These are phyloP conservation scores for Trachelus iudaicus DNA, from an alignment of 2,888 invertebrate species.

Conservation along the genomic window DNA sequence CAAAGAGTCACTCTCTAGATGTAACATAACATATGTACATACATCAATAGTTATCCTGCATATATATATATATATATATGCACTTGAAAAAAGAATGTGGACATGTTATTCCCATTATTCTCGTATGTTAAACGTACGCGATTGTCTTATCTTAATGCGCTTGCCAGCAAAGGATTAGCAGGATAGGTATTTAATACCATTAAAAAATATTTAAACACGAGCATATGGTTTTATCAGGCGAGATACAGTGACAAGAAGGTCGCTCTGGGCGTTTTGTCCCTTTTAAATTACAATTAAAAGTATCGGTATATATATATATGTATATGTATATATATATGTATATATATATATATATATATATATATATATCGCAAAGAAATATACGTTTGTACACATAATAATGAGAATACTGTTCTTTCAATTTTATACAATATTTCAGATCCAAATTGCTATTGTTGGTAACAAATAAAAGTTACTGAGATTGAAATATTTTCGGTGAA, in stretches of 20 bases:
- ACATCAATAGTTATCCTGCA: not conserved
- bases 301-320: not conserved
- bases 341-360: no score
- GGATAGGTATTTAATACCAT: not conserved
- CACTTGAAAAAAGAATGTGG: not conserved
- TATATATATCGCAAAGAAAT: no score
- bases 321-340: no score
- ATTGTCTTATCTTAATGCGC: conserved; percentile 14
- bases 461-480: conserved; percentile 6
- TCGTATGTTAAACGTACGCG: not conserved
- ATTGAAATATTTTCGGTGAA: not conserved
- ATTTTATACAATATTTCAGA: not conserved
- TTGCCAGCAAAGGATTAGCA: conserved; percentile 10
- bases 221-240: conserved; percentile 14
- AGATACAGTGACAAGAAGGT: not conserved
- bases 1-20: not conserved
- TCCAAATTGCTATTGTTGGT: not conserved
- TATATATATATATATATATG: not conserved
- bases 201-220: conserved; percentile 10
- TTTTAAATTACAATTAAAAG: conserved; percentile 2
- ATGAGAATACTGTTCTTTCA: not conserved
- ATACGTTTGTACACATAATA: not conserved
- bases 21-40: not conserved
- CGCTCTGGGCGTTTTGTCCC: not conserved
- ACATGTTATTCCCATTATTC: not conserved